Conservation (phyloP, 2,113 vertebrate genomes). For the Taxidea taxus region DNA sequence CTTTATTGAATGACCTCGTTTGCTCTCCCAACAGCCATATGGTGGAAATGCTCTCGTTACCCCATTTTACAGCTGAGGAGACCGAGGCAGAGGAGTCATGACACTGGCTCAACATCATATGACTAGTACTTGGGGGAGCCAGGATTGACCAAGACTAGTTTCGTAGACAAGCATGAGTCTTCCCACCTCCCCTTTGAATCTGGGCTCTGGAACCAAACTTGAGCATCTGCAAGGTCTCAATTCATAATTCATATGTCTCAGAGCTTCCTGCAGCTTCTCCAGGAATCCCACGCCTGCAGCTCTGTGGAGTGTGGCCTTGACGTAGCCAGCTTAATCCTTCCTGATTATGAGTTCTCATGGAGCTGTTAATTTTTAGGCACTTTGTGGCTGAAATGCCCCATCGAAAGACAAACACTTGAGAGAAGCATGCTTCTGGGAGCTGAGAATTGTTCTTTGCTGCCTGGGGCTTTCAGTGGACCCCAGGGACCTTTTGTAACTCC, state of each 20-base stretch:
- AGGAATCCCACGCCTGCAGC: neutral
- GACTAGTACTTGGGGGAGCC: neutral
- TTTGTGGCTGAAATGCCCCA: neutral
- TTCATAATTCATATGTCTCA: neutral
- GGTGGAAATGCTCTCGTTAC: neutral
- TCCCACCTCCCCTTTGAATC: neutral
- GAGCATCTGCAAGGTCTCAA: neutral
- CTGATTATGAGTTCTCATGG: neutral
- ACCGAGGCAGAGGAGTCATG: neutral
- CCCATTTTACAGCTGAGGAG: neutral
- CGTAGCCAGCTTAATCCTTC: neutral
- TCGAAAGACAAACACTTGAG: neutral
- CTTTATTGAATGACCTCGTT: neutral
- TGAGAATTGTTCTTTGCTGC: neutral
- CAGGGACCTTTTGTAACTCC: neutral
- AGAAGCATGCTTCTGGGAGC: neutral
- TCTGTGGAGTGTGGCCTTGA: neutral
- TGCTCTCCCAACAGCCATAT: neutral
- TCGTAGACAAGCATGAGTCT: neutral
- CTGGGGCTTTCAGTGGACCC: neutral
- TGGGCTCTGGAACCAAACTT: neutral
- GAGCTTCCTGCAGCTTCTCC: neutral
- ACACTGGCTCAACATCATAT: fast-evolving
- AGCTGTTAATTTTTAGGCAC: neutral
- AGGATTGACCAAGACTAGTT: neutral